These are phyloP conservation scores for Nezara viridula DNA, from an alignment of 2,888 invertebrate genomes.

Conservation along the genomic window DNA sequence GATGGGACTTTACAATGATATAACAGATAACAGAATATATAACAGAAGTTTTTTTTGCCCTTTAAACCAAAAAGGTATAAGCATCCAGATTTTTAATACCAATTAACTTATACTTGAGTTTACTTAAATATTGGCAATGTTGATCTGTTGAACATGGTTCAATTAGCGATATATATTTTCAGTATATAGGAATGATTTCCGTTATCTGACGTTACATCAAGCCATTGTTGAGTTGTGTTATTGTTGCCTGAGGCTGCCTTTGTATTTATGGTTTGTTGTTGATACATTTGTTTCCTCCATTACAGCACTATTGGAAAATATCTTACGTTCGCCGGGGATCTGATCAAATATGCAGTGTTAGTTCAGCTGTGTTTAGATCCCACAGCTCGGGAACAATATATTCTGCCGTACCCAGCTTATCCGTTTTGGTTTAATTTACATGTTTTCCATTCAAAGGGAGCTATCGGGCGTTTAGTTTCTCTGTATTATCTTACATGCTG, in stretches of 20 bases:
- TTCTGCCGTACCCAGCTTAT: not conserved
- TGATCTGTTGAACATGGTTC: too few relatives aligned
- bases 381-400: not conserved
- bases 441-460: not conserved
- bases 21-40: too few relatives aligned
- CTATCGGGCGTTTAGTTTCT: not conserved
- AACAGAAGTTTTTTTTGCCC: too few relatives aligned
- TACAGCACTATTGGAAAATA: not conserved
- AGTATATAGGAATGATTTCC: not conserved
- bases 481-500: not conserved
- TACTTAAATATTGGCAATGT: too few relatives aligned
- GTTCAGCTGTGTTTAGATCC: not conserved
- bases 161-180: not conserved
- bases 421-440: not conserved
- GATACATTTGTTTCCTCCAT: not conserved
- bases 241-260: not conserved
- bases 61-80: too few relatives aligned
- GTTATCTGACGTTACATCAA: not conserved
- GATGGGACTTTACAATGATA: too few relatives aligned
- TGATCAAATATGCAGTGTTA: not conserved
- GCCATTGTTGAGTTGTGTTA: not conserved
- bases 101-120: too few relatives aligned
- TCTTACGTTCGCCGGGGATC: not conserved
- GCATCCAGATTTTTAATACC: too few relatives aligned
- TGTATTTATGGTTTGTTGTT: not conserved